Evolutionary conservation across 2,113 vertebrate genomes (phyloP), one percentile per base, ranked within the genome.

Genomic region (Orthonyx spaldingii): DNA sequence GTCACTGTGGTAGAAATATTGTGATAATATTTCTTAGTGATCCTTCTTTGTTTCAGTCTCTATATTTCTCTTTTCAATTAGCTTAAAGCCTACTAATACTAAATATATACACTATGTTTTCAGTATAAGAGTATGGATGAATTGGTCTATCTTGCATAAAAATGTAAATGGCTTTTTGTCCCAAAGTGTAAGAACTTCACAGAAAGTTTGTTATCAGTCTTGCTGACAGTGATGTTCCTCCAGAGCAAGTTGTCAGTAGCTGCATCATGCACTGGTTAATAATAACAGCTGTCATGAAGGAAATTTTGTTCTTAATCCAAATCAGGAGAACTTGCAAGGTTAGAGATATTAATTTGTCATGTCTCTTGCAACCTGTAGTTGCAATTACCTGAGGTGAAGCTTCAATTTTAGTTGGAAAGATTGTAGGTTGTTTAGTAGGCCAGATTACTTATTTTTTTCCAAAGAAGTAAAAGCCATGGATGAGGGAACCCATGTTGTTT

Each of bases 261-360:
- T 60, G 19, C 6, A 9, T 69, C 41, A 3, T 46, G 32, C 11
- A 13, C 5, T 24, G 18, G 35, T 63, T 78, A 90, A 32, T 84
- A 49, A 6, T 24, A 50, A 35, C 10, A 88, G 26, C 15, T 85
- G 28, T 4, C 57, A 5, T 44, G n/a, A 44, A 85, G 52, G 42
- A 57, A 66, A 61, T 46, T 41, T 61, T 85, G 3, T 71, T 71
- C 14, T 50, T 74, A 46, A 46, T 63, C 23, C 18, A 35, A 47
- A 88, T 60, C 52, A 47, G 39, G 19, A 87, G 59, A 70, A 50
- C 3, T 68, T 84, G 19, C 26, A 64, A 27, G 7, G 7, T 61
- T 83, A 26, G 16, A 61, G 33, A 42, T 42, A 2, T 6, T 41
- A 23, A 19, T 37, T 10, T 20, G 15, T 47, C 0, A 0, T n/a